Evolutionary conservation across 2,113 vertebrate species (phyloP).

Genomic region (Pundamilia nyererei): DNA sequence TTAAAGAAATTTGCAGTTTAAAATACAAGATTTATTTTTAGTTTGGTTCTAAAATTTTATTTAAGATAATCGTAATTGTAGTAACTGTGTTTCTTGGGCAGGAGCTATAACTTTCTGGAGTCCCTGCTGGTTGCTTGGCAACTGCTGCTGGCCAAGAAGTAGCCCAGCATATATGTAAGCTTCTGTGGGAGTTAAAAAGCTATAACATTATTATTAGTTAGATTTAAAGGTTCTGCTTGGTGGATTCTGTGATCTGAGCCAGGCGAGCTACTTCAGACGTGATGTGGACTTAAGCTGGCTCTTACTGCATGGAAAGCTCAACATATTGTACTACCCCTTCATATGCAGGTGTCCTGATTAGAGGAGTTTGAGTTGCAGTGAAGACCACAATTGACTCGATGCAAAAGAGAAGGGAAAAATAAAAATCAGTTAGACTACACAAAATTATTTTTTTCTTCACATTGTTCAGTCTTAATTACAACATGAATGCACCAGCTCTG

Average conservation of each 20-base stretch:
- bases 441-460: not conserved
- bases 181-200: not conserved
- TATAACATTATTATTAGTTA: not conserved
- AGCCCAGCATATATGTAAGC: not conserved
- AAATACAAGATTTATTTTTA: not conserved
- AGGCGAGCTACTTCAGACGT: not conserved
- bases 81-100: not conserved
- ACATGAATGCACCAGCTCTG: not conserved
- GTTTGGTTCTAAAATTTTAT: not conserved
- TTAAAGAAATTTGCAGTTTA: not conserved
- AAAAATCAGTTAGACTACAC: not conserved
- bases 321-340: not conserved
- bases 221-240: not conserved
- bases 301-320: fast-evolving
- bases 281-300: not conserved
- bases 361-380: not conserved
- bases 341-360: not conserved
- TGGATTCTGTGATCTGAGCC: not conserved
- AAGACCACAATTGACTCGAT: not conserved
- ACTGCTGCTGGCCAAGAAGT: not conserved
- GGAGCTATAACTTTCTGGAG: not conserved
- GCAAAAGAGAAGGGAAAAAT: not conserved
- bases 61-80: not conserved
- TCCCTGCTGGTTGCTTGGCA: not conserved
- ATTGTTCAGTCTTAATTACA: not conserved